Percentiles rank a stretch among this genome's conserved stretches.
These are phyloP conservation scores for Catalaphyllia jardinei DNA, from an alignment of 64 coral and sea anemone genomes.

Conservation along the genomic window DNA sequence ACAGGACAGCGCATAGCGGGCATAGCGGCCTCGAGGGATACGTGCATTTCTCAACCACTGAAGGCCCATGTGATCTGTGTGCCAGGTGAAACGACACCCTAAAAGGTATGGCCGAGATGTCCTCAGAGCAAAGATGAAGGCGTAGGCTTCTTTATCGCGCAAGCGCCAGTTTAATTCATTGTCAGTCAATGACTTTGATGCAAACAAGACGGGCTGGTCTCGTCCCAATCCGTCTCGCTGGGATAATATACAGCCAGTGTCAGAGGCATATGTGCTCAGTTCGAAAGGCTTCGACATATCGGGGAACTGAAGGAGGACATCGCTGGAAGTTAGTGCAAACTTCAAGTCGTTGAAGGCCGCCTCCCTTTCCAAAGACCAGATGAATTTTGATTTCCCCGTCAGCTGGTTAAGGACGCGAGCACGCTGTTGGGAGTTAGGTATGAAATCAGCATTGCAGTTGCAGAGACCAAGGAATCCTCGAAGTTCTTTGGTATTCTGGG, in stretches of 20 bases:
- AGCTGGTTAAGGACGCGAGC: constrained; percentile 53
- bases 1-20: constrained; percentile 22
- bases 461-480: constrained; percentile 37
- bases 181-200: too few species aligned
- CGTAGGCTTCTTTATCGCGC: constrained; percentile 45
- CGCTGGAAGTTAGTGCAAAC: too few species aligned
- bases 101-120: constrained; percentile 51
- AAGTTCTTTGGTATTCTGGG: constrained; percentile 23
- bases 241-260: too few species aligned
- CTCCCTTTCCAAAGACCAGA: too few species aligned
- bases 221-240: too few species aligned
- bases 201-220: too few species aligned
- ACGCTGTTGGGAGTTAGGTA: constrained; percentile 48
- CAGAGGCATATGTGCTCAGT: constrained; percentile 52
- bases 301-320: constrained; percentile 63
- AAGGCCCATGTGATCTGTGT: constrained; percentile 55
- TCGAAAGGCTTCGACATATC: constrained; percentile 41
- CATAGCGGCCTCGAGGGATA: constrained; percentile 52
- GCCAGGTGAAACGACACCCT: constrained; percentile 35
- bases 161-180: too few species aligned
- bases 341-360: too few species aligned
- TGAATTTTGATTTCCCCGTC: too few species aligned
- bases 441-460: constrained; percentile 55
- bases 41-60: constrained; percentile 54
- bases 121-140: not conserved